Conservation (phyloP, 2,113 vertebrate genomes). For the Zosterops hypoxanthus region DNA sequence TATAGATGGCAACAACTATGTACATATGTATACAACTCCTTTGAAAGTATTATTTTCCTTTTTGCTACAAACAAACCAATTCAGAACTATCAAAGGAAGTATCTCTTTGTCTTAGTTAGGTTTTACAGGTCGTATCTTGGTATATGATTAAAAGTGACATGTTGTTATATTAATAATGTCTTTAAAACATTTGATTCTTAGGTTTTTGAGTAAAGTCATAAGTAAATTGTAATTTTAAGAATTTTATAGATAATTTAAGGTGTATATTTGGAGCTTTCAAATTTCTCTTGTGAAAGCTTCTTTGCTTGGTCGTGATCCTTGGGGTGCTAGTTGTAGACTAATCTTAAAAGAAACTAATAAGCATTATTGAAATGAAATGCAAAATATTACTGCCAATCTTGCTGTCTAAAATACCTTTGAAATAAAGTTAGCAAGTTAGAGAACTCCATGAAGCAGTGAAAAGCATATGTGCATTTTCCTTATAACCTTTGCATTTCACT, state of each 20-base stretch:
- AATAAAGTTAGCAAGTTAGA: background rate
- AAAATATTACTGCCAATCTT: background rate
- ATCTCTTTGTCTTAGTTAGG: background rate
- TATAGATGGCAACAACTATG: background rate
- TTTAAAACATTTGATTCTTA: background rate
- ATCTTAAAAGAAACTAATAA: background rate
- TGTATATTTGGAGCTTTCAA: background rate
- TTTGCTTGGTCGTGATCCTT: background rate
- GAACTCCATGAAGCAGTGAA: background rate
- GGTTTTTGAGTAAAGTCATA: background rate
- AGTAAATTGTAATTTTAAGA: background rate
- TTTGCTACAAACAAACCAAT: background rate
- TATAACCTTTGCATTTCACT: background rate
- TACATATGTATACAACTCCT: background rate
- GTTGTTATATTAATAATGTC: background rate
- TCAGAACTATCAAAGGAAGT: background rate
- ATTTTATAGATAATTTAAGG: background rate
- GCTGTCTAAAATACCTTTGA: background rate
- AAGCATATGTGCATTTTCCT: background rate
- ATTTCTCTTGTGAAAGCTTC: background rate
- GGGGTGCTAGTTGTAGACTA: background rate
- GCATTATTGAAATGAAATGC: background rate
- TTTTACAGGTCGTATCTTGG: background rate
- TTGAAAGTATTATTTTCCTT: background rate
- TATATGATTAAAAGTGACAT: background rate